Conservation (phyloP, 2,888 invertebrate genomes). For the Phyllotreta cruciferae region DNA sequence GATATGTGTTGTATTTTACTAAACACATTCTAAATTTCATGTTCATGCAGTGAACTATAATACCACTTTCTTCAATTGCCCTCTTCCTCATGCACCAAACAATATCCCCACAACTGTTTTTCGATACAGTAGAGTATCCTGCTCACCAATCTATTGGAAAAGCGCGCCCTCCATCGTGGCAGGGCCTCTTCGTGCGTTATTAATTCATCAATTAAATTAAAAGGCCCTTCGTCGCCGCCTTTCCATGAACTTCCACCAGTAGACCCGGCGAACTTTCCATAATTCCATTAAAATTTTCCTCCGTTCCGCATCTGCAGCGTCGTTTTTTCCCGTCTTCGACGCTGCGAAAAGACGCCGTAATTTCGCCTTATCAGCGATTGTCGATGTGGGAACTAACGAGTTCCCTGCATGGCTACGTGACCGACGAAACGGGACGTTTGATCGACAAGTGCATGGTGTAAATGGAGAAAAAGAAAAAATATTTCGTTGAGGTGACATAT, state of each 20-base stretch:
- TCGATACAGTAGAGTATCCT: no score
- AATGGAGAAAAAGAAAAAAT: no score
- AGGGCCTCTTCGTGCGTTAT: constrained; percentile 27
- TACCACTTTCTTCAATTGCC: no score
- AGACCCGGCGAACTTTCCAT: constrained; percentile 18
- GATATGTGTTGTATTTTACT: no score
- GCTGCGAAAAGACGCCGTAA: constrained; percentile 31
- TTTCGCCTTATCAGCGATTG: constrained; percentile 38
- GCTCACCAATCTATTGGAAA: no score
- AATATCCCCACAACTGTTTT: no score
- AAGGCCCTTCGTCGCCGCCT: constrained; percentile 19
- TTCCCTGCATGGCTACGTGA: constrained; percentile 21
- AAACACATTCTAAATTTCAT: no score
- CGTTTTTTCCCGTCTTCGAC: constrained; percentile 30
- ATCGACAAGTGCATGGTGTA: constrained; percentile 2
- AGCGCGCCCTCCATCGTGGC: neutral
- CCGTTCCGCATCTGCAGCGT: constrained; percentile 8
- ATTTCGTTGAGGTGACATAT: no score
- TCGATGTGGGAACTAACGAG: constrained; percentile 30
- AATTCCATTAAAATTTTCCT: constrained; percentile 31
- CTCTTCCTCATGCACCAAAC: no score
- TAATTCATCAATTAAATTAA: constrained; percentile 39
- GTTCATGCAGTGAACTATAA: no score
- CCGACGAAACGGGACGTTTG: neutral
- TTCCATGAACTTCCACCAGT: constrained; percentile 8